A percentile compares a stretch with the other conserved stretches of the same genome.
phyloP scores from a whole-genome alignment of 2,113 vertebrate species.

The Haemorhous mexicanus region DNA sequence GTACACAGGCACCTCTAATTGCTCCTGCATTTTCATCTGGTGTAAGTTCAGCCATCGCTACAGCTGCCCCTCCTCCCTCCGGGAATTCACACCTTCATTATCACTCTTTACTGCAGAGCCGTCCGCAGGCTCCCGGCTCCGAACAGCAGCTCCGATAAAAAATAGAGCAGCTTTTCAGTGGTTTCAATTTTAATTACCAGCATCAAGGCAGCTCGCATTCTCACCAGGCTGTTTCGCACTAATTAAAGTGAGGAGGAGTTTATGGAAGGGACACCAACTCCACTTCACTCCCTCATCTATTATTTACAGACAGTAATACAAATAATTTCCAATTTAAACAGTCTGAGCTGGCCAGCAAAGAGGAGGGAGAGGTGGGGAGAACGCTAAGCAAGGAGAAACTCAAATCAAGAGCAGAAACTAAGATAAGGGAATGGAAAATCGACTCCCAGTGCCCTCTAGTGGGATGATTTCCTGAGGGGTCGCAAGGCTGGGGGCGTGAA shows the following conservation, averaged over 20 bases:
- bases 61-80: constrained; percentile 82
- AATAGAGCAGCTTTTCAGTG: constrained; percentile 87
- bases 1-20: constrained; percentile 87
- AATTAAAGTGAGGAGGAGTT: constrained; percentile 94
- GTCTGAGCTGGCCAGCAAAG: constrained; percentile 77
- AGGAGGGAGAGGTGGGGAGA: constrained; percentile 48
- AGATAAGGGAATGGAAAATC: constrained; percentile 46
- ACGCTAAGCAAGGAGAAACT: constrained; percentile 46
- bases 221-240: constrained; percentile 88
- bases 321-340: constrained; percentile 93
- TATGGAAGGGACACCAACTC: constrained; percentile 84
- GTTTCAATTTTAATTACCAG: constrained; percentile 94
- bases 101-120: constrained; percentile 95
- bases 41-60: constrained; percentile 88
- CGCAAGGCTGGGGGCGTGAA: not conserved
- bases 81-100: constrained; percentile 97
- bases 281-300: constrained; percentile 88
- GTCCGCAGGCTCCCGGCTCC: constrained; percentile 85
- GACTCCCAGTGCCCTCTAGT: constrained; percentile 55
- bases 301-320: constrained; percentile 89
- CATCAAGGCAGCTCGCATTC: constrained; percentile 85
- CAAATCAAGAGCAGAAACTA: constrained; percentile 37
- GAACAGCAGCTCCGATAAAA: constrained; percentile 91
- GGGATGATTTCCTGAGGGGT: constrained; percentile 38
- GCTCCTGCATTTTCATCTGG: constrained; percentile 87